phyloP scores from a whole-genome alignment of 2,797 vertebrate genomes.

The Podarcis siculus region DNA sequence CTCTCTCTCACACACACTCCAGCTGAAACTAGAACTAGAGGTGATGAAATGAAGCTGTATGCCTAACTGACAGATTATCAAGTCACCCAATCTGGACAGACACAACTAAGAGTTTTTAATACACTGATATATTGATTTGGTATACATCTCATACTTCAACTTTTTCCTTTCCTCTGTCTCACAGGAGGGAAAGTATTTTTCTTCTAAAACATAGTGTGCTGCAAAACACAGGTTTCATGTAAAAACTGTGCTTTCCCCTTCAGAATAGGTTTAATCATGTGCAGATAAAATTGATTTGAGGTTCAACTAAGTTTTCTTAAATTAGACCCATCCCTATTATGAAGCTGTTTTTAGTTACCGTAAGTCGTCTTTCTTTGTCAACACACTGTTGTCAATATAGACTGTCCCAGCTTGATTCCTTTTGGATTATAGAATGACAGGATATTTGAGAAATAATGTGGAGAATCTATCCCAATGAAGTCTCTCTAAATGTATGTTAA shows the following conservation, averaged over 20 bases:
- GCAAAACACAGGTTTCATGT: not conserved
- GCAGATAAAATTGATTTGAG: not conserved
- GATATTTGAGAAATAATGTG: not conserved
- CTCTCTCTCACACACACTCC: no score
- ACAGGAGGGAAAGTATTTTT: no score
- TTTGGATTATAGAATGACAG: not conserved
- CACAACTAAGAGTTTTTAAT: not conserved
- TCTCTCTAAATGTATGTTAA: not conserved
- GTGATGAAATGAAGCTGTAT: not conserved
- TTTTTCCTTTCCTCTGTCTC: no score
- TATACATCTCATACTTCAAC: not conserved
- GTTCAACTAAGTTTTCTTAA: not conserved
- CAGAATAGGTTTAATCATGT: not conserved
- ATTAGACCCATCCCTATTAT: not conserved
- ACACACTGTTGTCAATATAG: not conserved
- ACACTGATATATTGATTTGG: not conserved
- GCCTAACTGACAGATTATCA: not conserved
- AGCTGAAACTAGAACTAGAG: not conserved
- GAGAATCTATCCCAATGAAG: not conserved
- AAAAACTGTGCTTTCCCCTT: not conserved
- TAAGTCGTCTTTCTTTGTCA: not conserved
- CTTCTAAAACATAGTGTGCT: no score
- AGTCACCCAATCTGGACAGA: not conserved
- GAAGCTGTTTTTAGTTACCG: not conserved
- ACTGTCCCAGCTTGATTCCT: not conserved